These are phyloP conservation scores for Papilio demoleus DNA, from an alignment of 2,888 invertebrate genomes.

Conservation along the genomic window DNA sequence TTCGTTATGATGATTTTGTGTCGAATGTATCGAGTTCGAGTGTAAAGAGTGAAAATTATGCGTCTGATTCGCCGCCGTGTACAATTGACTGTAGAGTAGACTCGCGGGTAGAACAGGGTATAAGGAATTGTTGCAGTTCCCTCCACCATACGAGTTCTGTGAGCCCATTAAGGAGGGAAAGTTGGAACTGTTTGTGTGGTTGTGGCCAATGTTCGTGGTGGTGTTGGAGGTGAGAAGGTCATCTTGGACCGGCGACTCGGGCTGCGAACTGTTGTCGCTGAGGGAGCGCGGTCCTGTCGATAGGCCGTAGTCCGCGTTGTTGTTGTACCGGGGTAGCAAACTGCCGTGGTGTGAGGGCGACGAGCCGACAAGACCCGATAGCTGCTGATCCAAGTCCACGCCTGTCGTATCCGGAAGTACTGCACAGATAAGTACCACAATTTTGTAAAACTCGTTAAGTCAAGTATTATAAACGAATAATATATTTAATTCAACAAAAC, in stretches of 20 bases:
- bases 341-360: conserved; percentile 83
- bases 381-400: conserved; percentile 88
- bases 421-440: conserved; percentile 54
- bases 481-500: not conserved
- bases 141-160: conserved; percentile 83
- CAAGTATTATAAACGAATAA: too few species aligned
- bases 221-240: conserved; percentile 87
- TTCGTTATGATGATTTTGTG: conserved; percentile 87
- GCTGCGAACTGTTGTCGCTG: conserved; percentile 92
- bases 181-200: conserved; percentile 84
- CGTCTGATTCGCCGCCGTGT: conserved; percentile 90
- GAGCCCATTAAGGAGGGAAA: conserved; percentile 86
- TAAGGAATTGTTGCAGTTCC: conserved; percentile 88
- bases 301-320: conserved; percentile 86
- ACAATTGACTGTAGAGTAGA: conserved; percentile 91
- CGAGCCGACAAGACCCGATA: conserved; percentile 85
- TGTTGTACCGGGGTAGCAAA: conserved; percentile 87
- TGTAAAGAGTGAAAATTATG: conserved; percentile 89
- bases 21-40: conserved; percentile 85
- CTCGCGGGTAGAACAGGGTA: conserved; percentile 92
- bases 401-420: conserved; percentile 91
- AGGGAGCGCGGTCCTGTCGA: conserved; percentile 89
- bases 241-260: conserved; percentile 92
- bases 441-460: not conserved
- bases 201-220: conserved; percentile 83